Percentiles rank a stretch among this genome's conserved stretches.
phyloP scores from a whole-genome alignment of 1,140 invertebrate genomes.

The Cherax destructor region DNA sequence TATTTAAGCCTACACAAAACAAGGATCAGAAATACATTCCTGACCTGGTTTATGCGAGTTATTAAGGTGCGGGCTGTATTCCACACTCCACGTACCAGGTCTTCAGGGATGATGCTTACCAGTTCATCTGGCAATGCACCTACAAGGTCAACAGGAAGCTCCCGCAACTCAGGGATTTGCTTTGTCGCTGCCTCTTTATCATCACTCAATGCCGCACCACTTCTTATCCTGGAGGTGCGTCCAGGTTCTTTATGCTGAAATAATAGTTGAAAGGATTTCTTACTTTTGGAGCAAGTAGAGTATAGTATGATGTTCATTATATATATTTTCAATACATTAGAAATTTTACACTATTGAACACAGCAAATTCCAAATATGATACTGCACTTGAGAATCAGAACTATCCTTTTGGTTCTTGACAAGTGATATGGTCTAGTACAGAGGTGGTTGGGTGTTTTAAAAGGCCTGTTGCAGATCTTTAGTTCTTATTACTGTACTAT shows the following conservation, averaged over 20 bases:
- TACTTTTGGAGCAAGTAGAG: neutral
- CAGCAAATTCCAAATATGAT: too few relatives aligned
- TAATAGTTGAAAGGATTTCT: neutral
- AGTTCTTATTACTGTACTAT: too few relatives aligned
- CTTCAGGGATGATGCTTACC: slow-evolving; percentile 64
- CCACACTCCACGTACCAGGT: slow-evolving; percentile 61
- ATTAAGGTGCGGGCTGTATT: slow-evolving; percentile 62
- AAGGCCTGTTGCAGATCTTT: too few relatives aligned
- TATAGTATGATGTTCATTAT: neutral
- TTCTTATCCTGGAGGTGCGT: neutral
- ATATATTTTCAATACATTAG: neutral
- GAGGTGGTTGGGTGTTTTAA: too few relatives aligned
- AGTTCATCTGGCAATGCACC: slow-evolving; percentile 51
- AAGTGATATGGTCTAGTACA: too few relatives aligned
- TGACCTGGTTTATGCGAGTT: slow-evolving; percentile 61
- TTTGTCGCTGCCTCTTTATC: slow-evolving; percentile 1
- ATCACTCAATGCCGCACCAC: neutral
- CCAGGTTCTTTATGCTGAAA: slow-evolving; percentile 34
- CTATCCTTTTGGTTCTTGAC: too few relatives aligned
- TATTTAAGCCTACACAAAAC: neutral
- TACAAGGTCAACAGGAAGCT: slow-evolving; percentile 34
- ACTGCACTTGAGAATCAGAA: too few relatives aligned
- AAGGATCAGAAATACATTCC: neutral
- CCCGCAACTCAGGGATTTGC: neutral
- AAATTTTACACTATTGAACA: too few relatives aligned